Evolutionary conservation across 1,140 invertebrate species (phyloP).

Genomic region (Adelges cooleyi): DNA sequence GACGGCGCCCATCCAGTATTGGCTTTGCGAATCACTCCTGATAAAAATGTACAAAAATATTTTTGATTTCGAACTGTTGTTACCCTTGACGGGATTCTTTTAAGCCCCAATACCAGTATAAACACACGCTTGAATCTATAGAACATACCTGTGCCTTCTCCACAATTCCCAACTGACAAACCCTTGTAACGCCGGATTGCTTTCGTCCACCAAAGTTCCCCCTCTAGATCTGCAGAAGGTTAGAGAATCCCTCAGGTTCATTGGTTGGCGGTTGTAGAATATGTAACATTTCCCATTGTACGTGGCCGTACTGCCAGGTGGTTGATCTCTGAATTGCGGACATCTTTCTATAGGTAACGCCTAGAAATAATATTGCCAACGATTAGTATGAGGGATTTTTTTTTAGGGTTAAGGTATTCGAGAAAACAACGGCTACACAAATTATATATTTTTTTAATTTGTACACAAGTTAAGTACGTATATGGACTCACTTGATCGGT

Average conservation of each 20-base stretch:
- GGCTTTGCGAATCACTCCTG: slow-evolving; percentile 76
- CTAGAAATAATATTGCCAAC: slow-evolving; percentile 36
- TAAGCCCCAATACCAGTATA: too few relatives aligned
- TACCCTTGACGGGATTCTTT: too few relatives aligned
- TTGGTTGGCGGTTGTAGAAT: slow-evolving; percentile 80
- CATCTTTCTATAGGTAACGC: slow-evolving; percentile 85
- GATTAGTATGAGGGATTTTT: background rate
- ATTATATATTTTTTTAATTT: too few relatives aligned
- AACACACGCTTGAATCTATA: too few relatives aligned
- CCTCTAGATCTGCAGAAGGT: slow-evolving; percentile 66
- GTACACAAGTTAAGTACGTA: too few relatives aligned
- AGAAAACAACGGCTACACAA: too few relatives aligned
- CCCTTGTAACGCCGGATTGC: slow-evolving; percentile 84
- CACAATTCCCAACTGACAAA: slow-evolving; percentile 91
- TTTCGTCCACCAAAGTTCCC: slow-evolving; percentile 80
- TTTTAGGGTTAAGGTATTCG: too few relatives aligned
- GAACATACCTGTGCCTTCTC: slow-evolving; percentile 61
- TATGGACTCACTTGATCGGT: slow-evolving; percentile 61
- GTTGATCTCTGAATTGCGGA: slow-evolving; percentile 82
- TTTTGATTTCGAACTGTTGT: too few relatives aligned
- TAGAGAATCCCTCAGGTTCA: slow-evolving; percentile 67
- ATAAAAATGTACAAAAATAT: slow-evolving; percentile 1
- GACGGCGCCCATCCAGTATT: slow-evolving; percentile 89
- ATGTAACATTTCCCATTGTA: slow-evolving; percentile 95
- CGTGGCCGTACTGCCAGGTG: slow-evolving; percentile 79